Evolutionary conservation across 2,797 vertebrate genomes (phyloP).

Genomic region (Enteromius radiatus): DNA sequence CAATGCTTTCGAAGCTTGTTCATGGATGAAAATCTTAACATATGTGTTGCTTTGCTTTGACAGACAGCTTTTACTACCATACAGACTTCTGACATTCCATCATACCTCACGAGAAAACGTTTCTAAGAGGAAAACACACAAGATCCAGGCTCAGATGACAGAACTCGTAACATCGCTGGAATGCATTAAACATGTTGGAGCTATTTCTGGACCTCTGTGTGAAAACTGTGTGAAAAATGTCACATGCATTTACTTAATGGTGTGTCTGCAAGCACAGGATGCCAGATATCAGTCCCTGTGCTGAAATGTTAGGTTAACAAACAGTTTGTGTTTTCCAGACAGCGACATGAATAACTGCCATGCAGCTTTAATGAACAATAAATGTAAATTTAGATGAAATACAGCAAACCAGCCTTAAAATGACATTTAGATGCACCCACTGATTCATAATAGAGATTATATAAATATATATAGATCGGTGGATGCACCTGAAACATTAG

Average conservation of each 20-base stretch:
- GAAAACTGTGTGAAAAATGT: not conserved
- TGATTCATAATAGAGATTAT: too few relatives aligned
- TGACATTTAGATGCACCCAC: too few relatives aligned
- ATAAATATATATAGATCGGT: too few relatives aligned
- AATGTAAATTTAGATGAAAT: too few relatives aligned
- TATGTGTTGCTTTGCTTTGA: not conserved
- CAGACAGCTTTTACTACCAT: conserved; percentile 8
- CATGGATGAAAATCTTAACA: not conserved
- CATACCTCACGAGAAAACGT: not conserved
- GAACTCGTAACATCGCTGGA: conserved; percentile 9
- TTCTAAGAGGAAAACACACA: conserved; percentile 8
- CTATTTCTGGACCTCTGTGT: not conserved
- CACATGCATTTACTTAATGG: not conserved
- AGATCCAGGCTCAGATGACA: conserved; percentile 1
- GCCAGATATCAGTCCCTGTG: not conserved
- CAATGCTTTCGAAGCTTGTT: not conserved
- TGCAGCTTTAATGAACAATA: too few relatives aligned
- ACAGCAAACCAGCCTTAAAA: not conserved
- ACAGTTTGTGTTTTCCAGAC: not conserved
- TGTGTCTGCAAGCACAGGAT: not conserved
- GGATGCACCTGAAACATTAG: too few relatives aligned
- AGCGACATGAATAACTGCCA: not conserved
- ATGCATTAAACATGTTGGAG: not conserved
- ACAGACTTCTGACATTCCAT: conserved; percentile 27
- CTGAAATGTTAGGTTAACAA: not conserved